Evolutionary conservation across 2,888 invertebrate genomes (phyloP), one percentile per base, ranked within the genome.

Genomic region (Heliconius sara): DNA sequence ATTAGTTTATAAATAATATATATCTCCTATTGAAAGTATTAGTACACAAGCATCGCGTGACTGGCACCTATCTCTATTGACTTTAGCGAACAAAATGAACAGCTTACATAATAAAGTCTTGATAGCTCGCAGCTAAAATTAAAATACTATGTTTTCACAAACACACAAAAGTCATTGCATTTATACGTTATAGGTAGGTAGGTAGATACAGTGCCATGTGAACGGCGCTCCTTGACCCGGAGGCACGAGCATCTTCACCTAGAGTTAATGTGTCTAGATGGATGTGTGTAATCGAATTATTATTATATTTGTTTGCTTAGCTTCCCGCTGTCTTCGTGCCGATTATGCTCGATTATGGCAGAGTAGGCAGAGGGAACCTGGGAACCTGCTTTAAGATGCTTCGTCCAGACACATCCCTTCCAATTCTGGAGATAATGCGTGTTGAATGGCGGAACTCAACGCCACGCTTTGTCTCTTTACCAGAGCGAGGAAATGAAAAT

Each of bases 191-290:
- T 57, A 47, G 71, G 47, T 86, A 85, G 85, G 89, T 87, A 88
- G 85, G 86, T 87, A 86, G 89, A 85, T 85, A 84, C 85, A 84
- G 85, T 84, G 84, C 85, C 85, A 86, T 86, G 87, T 85, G 87
- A 88, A 85, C 86, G 86, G 83, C 83, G 90, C 89, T 88, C 93
- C 93, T 93, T 93, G 93, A 93, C 93, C 93, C 87, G 90, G 83
- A 81, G 86, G 87, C 87, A 86, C 88, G 88, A 84, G 85, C 87
- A 90, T 93, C 93, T 92, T 86, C 89, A 82, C 86, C n/a, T 27
- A 0, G 81, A 80, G 9, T 9, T 78, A 85, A 0, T 70, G 0
- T 2, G 2, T n/a, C 87, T 90, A 79, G 90, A 91, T 83, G 83
- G 65, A 85, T 13, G 74, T 43, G 47, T 47, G 52, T 19, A 52